Evolutionary conservation across 2,113 vertebrate species (phyloP).

Genomic region (Riparia riparia): DNA sequence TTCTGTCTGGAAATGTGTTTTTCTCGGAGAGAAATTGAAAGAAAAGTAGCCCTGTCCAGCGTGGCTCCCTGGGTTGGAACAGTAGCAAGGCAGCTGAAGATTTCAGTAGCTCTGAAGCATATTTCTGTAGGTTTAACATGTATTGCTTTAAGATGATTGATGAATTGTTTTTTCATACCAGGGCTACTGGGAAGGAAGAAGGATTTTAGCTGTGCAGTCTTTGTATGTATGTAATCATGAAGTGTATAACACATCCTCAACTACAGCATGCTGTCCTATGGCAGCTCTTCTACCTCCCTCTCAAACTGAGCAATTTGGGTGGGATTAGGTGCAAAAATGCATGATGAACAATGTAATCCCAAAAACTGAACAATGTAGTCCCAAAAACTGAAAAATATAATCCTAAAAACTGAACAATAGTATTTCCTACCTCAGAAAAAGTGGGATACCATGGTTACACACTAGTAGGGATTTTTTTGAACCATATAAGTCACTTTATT

Average conservation of each 20-base stretch:
- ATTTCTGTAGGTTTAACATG: not conserved
- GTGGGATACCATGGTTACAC: not conserved
- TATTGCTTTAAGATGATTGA: not conserved
- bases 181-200: not conserved
- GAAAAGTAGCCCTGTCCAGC: not conserved
- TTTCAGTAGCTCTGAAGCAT: not conserved
- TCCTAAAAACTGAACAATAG: not conserved
- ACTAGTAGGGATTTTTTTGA: not conserved
- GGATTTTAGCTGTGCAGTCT: not conserved
- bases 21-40: not conserved
- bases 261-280: not conserved
- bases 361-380: not conserved
- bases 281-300: not conserved
- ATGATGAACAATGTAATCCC: not conserved
- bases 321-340: not conserved
- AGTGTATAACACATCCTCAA: not conserved
- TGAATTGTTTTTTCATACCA: not conserved
- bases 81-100: not conserved
- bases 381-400: not conserved
- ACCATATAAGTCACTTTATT: not conserved
- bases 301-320: not conserved
- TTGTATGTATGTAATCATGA: not conserved
- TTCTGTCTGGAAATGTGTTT: not conserved
- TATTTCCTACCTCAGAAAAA: not conserved
- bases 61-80: not conserved